These are phyloP conservation scores for Cynocephalus volans DNA, from an alignment of 2,113 vertebrate species.

Conservation along the genomic window DNA sequence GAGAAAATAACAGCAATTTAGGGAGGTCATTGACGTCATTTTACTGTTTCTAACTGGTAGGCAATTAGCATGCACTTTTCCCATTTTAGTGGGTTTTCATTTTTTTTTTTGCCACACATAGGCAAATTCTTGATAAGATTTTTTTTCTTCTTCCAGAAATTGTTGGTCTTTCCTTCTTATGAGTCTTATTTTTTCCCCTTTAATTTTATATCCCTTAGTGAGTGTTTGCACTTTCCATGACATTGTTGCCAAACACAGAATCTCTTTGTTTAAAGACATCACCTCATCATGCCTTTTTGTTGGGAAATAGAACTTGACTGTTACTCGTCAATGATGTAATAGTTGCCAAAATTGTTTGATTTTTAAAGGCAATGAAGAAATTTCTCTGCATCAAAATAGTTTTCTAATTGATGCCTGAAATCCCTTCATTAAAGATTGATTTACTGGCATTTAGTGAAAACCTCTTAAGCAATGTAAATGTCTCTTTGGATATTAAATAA, in stretches of 20 bases:
- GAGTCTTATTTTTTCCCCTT: background rate
- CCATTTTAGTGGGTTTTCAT: constrained; percentile 34
- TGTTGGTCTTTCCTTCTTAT: background rate
- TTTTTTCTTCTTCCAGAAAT: background rate
- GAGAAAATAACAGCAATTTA: constrained; percentile 82
- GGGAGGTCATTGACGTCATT: constrained; percentile 63
- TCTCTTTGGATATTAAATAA: constrained; percentile 12
- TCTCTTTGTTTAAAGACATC: background rate
- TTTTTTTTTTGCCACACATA: background rate
- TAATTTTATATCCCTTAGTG: background rate
- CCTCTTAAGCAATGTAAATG: background rate
- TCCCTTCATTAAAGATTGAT: constrained; percentile 20
- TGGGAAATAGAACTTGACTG: background rate
- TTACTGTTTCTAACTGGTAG: constrained; percentile 70
- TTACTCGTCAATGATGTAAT: background rate
- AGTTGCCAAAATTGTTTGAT: background rate
- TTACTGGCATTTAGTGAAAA: constrained; percentile 23
- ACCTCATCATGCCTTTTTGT: background rate
- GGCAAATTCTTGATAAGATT: background rate
- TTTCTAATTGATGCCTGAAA: background rate
- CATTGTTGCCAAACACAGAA: background rate
- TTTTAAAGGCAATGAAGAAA: background rate
- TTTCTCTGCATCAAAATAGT: background rate
- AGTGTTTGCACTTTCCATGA: background rate
- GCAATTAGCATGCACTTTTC: constrained; percentile 78